A percentile compares a stretch with the other conserved stretches of the same genome.
Evolutionary conservation across 1,140 invertebrate species (phyloP).

Genomic region (Aleiodes sp.): DNA sequence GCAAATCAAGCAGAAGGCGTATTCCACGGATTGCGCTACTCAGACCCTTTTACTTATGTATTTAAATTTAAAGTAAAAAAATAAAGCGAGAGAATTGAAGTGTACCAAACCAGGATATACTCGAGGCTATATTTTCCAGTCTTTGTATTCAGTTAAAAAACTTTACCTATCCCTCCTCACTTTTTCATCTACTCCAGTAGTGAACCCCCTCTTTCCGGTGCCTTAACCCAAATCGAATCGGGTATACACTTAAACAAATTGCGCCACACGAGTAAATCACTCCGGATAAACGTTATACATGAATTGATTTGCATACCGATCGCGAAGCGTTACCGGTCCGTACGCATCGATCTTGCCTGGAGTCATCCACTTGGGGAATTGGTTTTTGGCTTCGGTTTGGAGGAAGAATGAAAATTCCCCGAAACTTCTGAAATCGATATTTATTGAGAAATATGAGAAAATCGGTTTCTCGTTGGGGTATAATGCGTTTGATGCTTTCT

Average conservation of each 20-base stretch:
- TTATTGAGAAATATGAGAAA: too few relatives aligned
- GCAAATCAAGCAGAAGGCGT: constrained; percentile 60
- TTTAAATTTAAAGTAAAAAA: constrained; percentile 58
- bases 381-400: constrained; percentile 18
- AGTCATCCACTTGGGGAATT: constrained; percentile 33
- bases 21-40: constrained; percentile 52
- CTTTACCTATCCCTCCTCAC: too few relatives aligned
- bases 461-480: too few relatives aligned
- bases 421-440: not conserved
- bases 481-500: too few relatives aligned
- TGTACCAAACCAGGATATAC: constrained; percentile 7
- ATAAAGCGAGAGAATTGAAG: not conserved
- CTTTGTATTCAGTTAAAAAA: not conserved
- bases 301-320: constrained; percentile 63
- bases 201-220: constrained; percentile 3
- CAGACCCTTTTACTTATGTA: constrained; percentile 61
- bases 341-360: constrained; percentile 20
- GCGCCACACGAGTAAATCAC: constrained; percentile 61
- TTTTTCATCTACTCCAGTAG: not conserved
- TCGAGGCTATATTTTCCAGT: too few relatives aligned
- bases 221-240: constrained; percentile 59
- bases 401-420: not conserved
- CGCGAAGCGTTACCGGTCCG: constrained; percentile 31
- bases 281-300: constrained; percentile 24
- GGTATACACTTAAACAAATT: constrained; percentile 66